phyloP scores from a whole-genome alignment of 2,888 invertebrate species.

The Nycteola revayana region DNA sequence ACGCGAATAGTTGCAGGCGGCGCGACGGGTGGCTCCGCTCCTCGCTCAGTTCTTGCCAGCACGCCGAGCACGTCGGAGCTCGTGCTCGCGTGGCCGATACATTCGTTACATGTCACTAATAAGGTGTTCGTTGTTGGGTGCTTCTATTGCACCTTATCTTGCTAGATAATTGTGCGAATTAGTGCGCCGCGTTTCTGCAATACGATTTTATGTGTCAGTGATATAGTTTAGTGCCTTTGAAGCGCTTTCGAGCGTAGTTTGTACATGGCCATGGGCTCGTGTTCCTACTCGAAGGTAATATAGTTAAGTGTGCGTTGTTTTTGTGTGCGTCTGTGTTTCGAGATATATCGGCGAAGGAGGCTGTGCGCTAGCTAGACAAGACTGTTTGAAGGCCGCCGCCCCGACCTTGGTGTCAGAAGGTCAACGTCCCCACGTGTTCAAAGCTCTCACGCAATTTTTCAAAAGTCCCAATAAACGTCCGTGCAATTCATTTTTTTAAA shows the following conservation, averaged over 20 bases:
- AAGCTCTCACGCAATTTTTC: conserved; percentile 57
- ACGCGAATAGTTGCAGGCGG: conserved; percentile 74
- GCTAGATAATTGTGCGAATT: conserved; percentile 68
- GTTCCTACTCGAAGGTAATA: conserved; percentile 72
- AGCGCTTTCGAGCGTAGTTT: conserved; percentile 59
- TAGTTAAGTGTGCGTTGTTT: conserved; percentile 55
- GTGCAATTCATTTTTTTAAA: conserved; percentile 13
- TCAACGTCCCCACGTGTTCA: conserved; percentile 73
- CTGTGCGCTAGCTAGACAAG: conserved; percentile 67
- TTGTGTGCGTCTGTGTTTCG: conserved; percentile 53
- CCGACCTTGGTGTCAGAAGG: conserved; percentile 79
- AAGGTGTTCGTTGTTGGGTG: conserved; percentile 46
- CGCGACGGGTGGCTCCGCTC: conserved; percentile 41
- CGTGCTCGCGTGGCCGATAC: conserved; percentile 66
- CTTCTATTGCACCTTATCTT: conserved; percentile 67
- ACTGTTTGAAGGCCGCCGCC: conserved; percentile 78
- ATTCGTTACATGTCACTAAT: conserved; percentile 38
- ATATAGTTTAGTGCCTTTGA: conserved; percentile 52
- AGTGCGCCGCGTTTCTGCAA: conserved; percentile 50
- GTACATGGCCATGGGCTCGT: conserved; percentile 74
- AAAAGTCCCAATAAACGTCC: too few species aligned
- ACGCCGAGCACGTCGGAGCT: conserved; percentile 67
- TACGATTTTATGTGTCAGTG: conserved; percentile 49
- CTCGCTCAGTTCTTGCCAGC: conserved; percentile 59
- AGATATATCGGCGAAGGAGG: conserved; percentile 54